These are phyloP conservation scores for Mantis religiosa DNA, from an alignment of 2,888 invertebrate genomes.

Conservation along the genomic window DNA sequence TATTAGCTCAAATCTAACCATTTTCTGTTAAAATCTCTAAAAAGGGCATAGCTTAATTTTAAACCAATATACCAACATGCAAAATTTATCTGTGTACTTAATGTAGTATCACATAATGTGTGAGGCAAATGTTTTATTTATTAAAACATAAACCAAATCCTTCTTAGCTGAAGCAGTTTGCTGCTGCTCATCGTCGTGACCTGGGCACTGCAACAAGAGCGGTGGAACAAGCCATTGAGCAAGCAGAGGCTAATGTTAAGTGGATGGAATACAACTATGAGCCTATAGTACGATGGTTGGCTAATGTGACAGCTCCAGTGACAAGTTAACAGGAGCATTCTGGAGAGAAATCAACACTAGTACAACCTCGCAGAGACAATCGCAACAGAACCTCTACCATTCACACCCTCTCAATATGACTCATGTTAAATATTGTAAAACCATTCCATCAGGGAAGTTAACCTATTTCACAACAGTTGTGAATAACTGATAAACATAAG, in stretches of 20 bases:
- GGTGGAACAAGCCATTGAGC: slow-evolving; percentile 75
- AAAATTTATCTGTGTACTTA: too few species aligned
- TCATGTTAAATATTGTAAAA: not conserved
- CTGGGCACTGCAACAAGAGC: slow-evolving; percentile 63
- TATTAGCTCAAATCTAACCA: too few species aligned
- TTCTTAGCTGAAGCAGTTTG: slow-evolving; percentile 64
- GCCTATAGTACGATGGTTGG: slow-evolving; percentile 71
- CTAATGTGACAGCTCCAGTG: slow-evolving; percentile 27
- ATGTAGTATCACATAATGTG: too few species aligned
- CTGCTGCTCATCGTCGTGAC: slow-evolving; percentile 58
- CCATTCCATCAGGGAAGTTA: not conserved
- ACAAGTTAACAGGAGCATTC: slow-evolving; percentile 2
- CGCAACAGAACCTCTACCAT: not conserved
- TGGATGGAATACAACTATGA: slow-evolving; percentile 78
- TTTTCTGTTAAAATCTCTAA: too few species aligned
- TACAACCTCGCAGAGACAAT: slow-evolving; percentile 13
- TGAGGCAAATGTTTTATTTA: not conserved
- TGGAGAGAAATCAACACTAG: not conserved
- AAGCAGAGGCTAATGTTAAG: slow-evolving; percentile 72
- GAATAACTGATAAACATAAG: not conserved
- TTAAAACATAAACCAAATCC: too few species aligned
- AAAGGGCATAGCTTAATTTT: too few species aligned
- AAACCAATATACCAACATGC: too few species aligned
- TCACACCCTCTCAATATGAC: not conserved
- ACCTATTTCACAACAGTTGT: not conserved